A percentile compares a stretch with the other conserved stretches of the same genome.
Evolutionary conservation across 2,797 vertebrate genomes (phyloP).

Genomic region (Thunnus albacares): DNA sequence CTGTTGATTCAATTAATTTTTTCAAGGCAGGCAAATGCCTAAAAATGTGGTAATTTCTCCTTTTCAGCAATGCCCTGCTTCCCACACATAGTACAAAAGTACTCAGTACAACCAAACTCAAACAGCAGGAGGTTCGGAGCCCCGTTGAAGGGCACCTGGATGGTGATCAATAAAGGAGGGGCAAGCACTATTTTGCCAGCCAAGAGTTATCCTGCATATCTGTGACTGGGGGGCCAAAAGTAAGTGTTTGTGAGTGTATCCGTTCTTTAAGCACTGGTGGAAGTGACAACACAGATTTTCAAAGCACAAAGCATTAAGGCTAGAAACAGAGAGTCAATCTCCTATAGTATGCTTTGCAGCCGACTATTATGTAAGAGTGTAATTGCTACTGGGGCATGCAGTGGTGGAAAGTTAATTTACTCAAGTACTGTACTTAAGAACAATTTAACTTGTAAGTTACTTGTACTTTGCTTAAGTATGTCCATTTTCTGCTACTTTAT

Average conservation of each 20-base stretch:
- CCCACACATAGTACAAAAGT: slow-evolving; percentile 8
- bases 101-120: background rate
- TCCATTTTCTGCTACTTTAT: too few species aligned
- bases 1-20: background rate
- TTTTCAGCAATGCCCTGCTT: slow-evolving; percentile 17
- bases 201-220: slow-evolving; percentile 17
- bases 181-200: slow-evolving; percentile 3
- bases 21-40: background rate
- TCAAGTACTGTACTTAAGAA: too few species aligned
- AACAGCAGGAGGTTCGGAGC: slow-evolving; percentile 26
- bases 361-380: too few species aligned
- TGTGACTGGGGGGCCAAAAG: background rate
- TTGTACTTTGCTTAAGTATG: too few species aligned
- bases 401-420: too few species aligned
- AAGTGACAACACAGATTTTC: background rate
- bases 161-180: slow-evolving; percentile 32
- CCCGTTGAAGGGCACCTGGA: slow-evolving; percentile 46
- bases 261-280: background rate
- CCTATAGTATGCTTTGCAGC: background rate
- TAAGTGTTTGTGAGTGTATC: slow-evolving; percentile 1
- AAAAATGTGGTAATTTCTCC: background rate
- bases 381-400: too few species aligned
- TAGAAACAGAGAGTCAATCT: background rate
- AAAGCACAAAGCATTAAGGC: slow-evolving; percentile 11
- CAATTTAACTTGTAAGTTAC: too few species aligned